Base-by-base conservation (phyloP, 2,888 invertebrate species). In the Netelia virgata region DNA sequence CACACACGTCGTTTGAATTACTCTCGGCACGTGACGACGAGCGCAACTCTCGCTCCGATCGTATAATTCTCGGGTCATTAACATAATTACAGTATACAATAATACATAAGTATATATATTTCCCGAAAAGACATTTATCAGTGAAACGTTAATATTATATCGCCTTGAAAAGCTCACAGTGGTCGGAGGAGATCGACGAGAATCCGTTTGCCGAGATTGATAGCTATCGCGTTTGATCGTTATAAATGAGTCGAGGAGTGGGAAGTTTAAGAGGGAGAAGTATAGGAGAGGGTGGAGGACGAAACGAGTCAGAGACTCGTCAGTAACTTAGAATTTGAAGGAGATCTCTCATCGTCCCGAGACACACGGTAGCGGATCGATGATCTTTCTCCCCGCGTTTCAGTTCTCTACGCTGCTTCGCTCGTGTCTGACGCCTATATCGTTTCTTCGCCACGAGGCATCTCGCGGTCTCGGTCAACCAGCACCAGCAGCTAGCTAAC, bases 381-480 rank as follows among this genome's bases (percentile, higher is more conserved):
- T 84, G 80, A 80, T 81, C 81, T 75, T 69, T 63, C 70, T 28
- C 23, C 23, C 28, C 28, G 28, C 28, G 28, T 28, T 28, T 28
- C 28, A 28, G 28, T 28, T 28, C 28, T 28, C 28, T 28, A 28
- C 28, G 28, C 28, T 28, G 28, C 28, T 28, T 28, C 28, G 3
- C 81, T 55, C 53, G 63, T 64, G 88, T n/a, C n/a, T 83, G 80
- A 87, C 85, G 87, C 76, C 69, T 84, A 89, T 88, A 88, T 87
- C 88, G 68, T 81, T 81, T 77, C 77, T 80, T 86, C 83, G 87
- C 83, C 87, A 88, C 87, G 87, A 88, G 88, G 83, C 86, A 88
- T 83, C 82, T 64, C 14, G 20, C 20, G 20, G 36, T 43, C 23
- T 23, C 8, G 14, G 18, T 59, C 43, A 68, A 14, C 16, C 36